These are phyloP conservation scores for Sinodicranocentrus sp. DNA, from an alignment of 2,888 invertebrate species.

Conservation along the genomic window DNA sequence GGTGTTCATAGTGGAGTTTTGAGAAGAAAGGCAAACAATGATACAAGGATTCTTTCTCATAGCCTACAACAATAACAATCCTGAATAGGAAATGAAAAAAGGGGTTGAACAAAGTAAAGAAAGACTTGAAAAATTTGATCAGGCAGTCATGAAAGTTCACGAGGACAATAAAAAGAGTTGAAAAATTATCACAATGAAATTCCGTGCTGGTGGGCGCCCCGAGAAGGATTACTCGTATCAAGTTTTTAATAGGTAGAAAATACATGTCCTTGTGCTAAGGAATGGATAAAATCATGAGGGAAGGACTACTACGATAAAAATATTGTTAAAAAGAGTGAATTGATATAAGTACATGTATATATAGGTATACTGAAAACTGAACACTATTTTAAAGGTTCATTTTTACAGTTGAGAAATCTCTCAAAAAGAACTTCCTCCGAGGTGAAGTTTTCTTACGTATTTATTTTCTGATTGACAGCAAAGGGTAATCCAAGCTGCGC, in stretches of 20 bases:
- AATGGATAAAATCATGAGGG: too few species aligned
- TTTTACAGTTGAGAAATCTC: too few species aligned
- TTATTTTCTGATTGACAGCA: slow-evolving; percentile 76
- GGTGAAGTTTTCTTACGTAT: slow-evolving; percentile 36
- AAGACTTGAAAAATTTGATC: slow-evolving; percentile 56
- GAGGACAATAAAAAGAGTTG: slow-evolving; percentile 34
- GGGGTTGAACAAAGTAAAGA: slow-evolving; percentile 51
- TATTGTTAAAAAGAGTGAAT: too few species aligned
- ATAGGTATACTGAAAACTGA: too few species aligned
- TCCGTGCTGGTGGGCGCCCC: slow-evolving; percentile 72
- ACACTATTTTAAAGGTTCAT: too few species aligned
- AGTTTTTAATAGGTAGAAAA: too few species aligned
- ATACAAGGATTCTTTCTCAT: background rate
- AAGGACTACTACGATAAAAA: too few species aligned
- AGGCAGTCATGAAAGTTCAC: slow-evolving; percentile 40
- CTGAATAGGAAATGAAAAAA: slow-evolving; percentile 22
- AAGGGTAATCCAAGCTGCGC: slow-evolving; percentile 73
- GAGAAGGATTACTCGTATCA: slow-evolving; percentile 68
- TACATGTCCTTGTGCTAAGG: too few species aligned
- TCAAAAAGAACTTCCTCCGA: too few species aligned
- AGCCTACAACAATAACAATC: too few species aligned
- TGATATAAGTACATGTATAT: too few species aligned
- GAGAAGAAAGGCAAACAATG: background rate
- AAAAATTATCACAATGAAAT: slow-evolving; percentile 67
- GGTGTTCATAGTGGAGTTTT: too few species aligned